Percentiles rank a stretch among this genome's conserved stretches.
These are phyloP conservation scores for Helicoverpa assulta DNA, from an alignment of 2,888 invertebrate genomes.

Conservation along the genomic window DNA sequence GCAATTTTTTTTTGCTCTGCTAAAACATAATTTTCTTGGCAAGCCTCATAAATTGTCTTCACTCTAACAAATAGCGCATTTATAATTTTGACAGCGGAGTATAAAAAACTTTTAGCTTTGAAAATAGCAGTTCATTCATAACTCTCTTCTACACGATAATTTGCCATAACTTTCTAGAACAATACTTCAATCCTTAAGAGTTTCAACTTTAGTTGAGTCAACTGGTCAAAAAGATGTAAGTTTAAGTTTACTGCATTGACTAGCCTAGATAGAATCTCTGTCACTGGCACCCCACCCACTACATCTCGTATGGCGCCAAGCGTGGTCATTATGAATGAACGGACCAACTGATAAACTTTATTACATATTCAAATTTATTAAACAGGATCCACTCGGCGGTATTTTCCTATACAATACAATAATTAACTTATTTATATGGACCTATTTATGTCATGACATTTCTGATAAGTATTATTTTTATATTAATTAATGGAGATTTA, in stretches of 20 bases:
- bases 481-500: slow-evolving; percentile 36
- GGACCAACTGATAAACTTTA: slow-evolving; percentile 41
- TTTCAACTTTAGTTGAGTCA: no score
- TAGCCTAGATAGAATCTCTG: slow-evolving; percentile 10
- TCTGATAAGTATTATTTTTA: slow-evolving; percentile 21
- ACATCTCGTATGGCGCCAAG: slow-evolving; percentile 56
- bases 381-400: slow-evolving; percentile 55
- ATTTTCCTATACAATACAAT: slow-evolving; percentile 48
- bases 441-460: slow-evolving; percentile 37
- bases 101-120: no score
- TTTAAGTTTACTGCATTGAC: no score
- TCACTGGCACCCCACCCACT: slow-evolving; percentile 29
- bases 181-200: no score
- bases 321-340: slow-evolving; percentile 64
- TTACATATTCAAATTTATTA: slow-evolving; percentile 43
- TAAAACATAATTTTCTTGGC: not conserved
- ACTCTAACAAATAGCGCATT: no score
- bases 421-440: slow-evolving; percentile 42
- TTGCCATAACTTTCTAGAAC: no score
- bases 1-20: not conserved
- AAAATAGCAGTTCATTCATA: no score
- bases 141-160: no score
- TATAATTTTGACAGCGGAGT: no score
- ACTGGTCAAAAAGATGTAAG: no score
- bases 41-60: no score